Evolutionary conservation across 1,140 invertebrate species (phyloP), one percentile per base, ranked within the genome.

Genomic region (Gryon sp.): DNA sequence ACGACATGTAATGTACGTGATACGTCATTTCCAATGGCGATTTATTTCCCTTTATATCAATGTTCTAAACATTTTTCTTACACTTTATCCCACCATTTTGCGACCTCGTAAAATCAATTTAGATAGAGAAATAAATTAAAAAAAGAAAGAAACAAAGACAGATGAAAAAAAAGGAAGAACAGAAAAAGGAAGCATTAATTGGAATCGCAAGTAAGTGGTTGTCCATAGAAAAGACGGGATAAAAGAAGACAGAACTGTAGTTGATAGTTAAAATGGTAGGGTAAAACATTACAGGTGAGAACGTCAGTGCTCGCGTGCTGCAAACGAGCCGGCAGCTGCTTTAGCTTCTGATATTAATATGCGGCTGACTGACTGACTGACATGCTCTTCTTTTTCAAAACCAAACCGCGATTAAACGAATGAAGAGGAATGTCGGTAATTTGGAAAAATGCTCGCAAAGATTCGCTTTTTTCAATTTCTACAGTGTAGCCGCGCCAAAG

Each of bases 251-350:
- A 74, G 46, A 68, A 77, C 48, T 43, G 57, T 59, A 66, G 45
- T 53, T 50, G 76, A 74, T 73, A 60, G 40, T 73, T 24, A 59
- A 57, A 73, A 48, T 63, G 43, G 72, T 55, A 62, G 83, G 80
- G 74, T 83, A 79, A 55, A 82, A 79, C 82, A 84, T 87, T 87
- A 87, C 87, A 88, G 87, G 87, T 88, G 87, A 87, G 85, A 85
- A 84, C 79, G 80, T 75, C 8, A 69, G 66, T 52, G 81, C 79
- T 86, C 81, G 86, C 86, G 84, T 86, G 86, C 82, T 83, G 83
- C 81, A 85, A 87, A 86, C 85, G 83, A 87, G 83, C 80, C 82
- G 80, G 85, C 85, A 87, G 84, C 84, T 87, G 86, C 69, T 80
- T 80, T 72, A 36, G 76, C 77, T 84, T 38, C 77, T 84, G 84